phyloP scores from a whole-genome alignment of 2,113 vertebrate genomes.

The Rhinichthys klamathensis region DNA sequence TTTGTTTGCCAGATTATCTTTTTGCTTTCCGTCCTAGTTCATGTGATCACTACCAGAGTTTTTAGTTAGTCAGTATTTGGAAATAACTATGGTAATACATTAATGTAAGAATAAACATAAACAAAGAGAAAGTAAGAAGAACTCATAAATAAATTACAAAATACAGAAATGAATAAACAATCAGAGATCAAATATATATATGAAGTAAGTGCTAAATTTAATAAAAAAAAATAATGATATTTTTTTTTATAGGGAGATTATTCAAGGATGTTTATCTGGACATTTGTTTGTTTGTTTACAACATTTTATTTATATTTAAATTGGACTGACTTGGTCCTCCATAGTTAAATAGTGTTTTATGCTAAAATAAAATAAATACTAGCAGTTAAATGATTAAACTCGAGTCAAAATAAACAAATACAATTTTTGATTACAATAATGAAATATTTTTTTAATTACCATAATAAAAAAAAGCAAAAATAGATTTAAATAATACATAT shows the following conservation, averaged over 20 bases:
- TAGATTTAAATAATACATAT: no score
- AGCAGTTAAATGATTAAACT: not conserved
- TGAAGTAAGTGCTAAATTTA: not conserved
- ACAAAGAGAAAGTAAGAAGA: not conserved
- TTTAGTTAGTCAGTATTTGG: not conserved
- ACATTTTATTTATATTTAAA: not conserved
- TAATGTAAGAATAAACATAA: not conserved
- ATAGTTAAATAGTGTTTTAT: not conserved
- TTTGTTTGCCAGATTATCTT: conserved; percentile 42
- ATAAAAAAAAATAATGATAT: not conserved
- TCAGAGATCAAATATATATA: not conserved
- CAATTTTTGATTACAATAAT: no score
- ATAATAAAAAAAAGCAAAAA: no score
- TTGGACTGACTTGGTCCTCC: not conserved
- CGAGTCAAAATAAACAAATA: no score
- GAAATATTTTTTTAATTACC: no score
- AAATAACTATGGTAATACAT: not conserved
- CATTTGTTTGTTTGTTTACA: not conserved
- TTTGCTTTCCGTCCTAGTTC: conserved; percentile 33
- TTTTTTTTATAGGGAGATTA: no score
- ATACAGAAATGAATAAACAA: not conserved
- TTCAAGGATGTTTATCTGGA: not conserved
- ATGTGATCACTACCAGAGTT: not conserved
- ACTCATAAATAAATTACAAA: not conserved
- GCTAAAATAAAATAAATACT: no score